Evolutionary conservation across 2,888 invertebrate genomes (phyloP), one percentile per base, ranked within the genome.

Genomic region (Nesidiocoris tenuis): DNA sequence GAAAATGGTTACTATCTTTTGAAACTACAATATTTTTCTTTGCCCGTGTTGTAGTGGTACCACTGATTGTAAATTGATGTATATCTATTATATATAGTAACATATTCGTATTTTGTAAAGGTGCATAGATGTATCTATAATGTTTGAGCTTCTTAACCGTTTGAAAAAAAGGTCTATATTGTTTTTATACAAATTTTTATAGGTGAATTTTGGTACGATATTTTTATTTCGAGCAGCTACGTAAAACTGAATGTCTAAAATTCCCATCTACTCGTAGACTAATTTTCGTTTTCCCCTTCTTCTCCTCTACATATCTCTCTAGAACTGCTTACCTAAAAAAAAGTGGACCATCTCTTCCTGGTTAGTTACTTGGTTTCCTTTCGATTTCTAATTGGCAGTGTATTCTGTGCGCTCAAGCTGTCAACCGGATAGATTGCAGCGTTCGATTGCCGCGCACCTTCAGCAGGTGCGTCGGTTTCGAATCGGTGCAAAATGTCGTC

Each of bases 11-110:
- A 59, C 61, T 61, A 61, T 72, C 25, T 23, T 61, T 61, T 22
- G 61, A 25, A 72, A 56, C 61, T 72, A 72, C 72, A 72, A 72
- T 72, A 61, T 72, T 72, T 59, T 63, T 72, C 63, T 72, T 72
- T 72, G 61, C 39, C 61, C 63, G 21, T 72, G 61, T 61, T 61
- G 72, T 61, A 72, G 63, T 54, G 59, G 70, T 59, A 70, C 23
- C 72, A 72, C 72, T 72, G 54, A 61, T 54, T 54, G 72, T 54
- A 63, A 72, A 72, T 22, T 67, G 67, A 72, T 63, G 70, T 70
- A 59, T 39, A 70, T 57, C 67, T 67, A 39, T 39, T 39, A 67
- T 65, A 65, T 67, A 67, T 67, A n/a, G n/a, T n/a, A 39, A 39
- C 39, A 39, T 39, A 39, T 67, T 67, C 67, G 55, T 67, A 67